These are phyloP conservation scores for Dicyrtoma fusca DNA, from an alignment of 2,888 invertebrate genomes.

Conservation along the genomic window DNA sequence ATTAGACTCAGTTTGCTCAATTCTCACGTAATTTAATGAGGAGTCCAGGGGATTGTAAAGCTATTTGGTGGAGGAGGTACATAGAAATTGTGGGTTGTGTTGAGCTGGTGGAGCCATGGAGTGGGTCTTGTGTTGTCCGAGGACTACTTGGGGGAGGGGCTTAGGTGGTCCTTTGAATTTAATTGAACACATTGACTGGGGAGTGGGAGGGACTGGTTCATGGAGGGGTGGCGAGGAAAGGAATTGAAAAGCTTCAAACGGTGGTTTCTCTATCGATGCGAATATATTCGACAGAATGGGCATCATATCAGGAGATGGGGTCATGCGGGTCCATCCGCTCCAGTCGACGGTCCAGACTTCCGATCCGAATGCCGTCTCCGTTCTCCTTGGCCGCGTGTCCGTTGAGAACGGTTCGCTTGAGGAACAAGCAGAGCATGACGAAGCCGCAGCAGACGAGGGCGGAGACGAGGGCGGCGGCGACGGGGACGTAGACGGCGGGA, in stretches of 20 bases:
- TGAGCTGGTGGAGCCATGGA: no score
- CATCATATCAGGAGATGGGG: constrained; percentile 77
- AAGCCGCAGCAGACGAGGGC: constrained; percentile 58
- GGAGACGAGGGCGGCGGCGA: constrained; percentile 52
- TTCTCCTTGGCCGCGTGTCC: constrained; percentile 38
- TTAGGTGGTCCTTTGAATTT: no score
- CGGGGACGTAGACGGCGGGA: constrained; percentile 56
- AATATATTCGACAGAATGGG: constrained; percentile 86
- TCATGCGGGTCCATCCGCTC: constrained; percentile 66
- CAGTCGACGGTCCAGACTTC: constrained; percentile 51
- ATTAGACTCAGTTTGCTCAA: no score
- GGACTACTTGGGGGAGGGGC: no score
- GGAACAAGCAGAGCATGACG: constrained; percentile 61
- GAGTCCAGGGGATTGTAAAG: no score
- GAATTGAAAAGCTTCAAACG: constrained; percentile 66
- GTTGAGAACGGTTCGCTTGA: constrained; percentile 60
- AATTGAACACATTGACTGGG: no score
- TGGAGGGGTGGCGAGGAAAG: no score
- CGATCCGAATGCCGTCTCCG: constrained; percentile 35
- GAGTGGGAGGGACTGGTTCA: no score
- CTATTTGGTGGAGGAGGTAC: no score
- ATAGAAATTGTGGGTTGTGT: no score
- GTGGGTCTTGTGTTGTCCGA: no score
- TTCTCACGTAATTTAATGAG: no score
- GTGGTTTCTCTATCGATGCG: constrained; percentile 92